Evolutionary conservation across 2,113 vertebrate species (phyloP).

Genomic region (Neopipo cinnamomea): DNA sequence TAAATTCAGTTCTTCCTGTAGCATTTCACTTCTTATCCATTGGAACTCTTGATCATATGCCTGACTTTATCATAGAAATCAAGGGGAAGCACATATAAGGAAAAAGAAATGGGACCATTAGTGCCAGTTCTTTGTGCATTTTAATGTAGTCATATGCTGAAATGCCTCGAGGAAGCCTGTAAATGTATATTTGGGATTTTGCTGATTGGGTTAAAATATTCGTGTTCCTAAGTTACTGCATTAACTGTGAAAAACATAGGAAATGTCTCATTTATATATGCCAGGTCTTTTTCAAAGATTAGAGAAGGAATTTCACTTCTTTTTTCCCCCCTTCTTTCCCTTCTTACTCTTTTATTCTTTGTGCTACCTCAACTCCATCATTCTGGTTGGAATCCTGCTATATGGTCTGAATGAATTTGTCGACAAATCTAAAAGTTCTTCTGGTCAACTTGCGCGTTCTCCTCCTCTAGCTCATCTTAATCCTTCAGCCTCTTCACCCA

Average conservation of each 20-base stretch:
- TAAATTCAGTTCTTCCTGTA: neutral
- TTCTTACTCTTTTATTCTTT: constrained; percentile 24
- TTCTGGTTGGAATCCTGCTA: constrained; percentile 41
- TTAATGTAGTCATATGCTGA: neutral
- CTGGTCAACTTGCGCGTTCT: constrained; percentile 59
- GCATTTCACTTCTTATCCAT: neutral
- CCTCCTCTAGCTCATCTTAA: constrained; percentile 69
- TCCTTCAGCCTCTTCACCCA: constrained; percentile 78
- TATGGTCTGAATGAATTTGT: constrained; percentile 20
- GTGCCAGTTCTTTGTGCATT: neutral
- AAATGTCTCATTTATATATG: neutral
- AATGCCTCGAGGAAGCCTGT: neutral
- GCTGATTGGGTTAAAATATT: neutral
- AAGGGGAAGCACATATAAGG: neutral
- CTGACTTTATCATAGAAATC: neutral
- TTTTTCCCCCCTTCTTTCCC: neutral
- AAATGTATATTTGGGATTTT: neutral
- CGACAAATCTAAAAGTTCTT: constrained; percentile 39
- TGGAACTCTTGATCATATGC: neutral
- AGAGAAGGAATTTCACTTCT: constrained; percentile 15
- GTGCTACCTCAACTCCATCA: constrained; percentile 22
- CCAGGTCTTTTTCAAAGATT: neutral
- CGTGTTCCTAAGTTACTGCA: neutral
- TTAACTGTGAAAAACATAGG: neutral
- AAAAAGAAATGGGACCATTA: neutral